Evolutionary conservation across 1,140 invertebrate genomes (phyloP), one percentile per base, ranked within the genome.

Genomic region (Cydia fagiglandana): DNA sequence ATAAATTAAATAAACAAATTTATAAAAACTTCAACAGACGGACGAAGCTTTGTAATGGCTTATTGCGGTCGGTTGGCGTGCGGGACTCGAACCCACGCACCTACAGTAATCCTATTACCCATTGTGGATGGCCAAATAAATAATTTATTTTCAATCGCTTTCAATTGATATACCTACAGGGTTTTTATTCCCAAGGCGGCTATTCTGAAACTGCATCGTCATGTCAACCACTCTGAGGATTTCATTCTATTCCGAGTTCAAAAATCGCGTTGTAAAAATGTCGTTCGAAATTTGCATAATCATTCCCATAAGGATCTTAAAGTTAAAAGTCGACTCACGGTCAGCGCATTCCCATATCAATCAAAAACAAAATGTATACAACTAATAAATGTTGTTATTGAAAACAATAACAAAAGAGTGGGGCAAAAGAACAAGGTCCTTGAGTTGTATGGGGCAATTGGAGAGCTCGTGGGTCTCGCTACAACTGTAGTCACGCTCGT

Each of bases 1-100:
- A 84, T 91, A 91, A 91, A 92, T 91, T 91, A 92, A 92, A 91
- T 90, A 92, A 91, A 92, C 89, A 91, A 89, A 89, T 89, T 87
- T 87, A 90, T 84, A 91, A 90, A 89, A 75, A 79, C 76, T 80
- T 81, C 73, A 83, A 79, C 82, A 83, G 81, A 84, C 83, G 83
- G 84, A 78, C 79, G 78, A 76, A 64, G 80, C 77, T 78, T 81
- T 80, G 78, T 84, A 79, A 79, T 66, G 77, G 74, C 74, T 75
- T 75, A 79, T 78, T 85, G 86, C 82, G 84, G 87, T 87, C 73
- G 83, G 78, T 81, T 83, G 84, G 83, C 84, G 84, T 78, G 79
- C 80, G 77, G 83, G 85, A 86, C 79, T 84, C 81, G 86, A 88
- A 87, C 86, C 86, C 86, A 88, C 88, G 84, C 86, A 85, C 82